Percentiles rank a stretch among this genome's conserved stretches.
Evolutionary conservation across 1,140 invertebrate genomes (phyloP).

Genomic region (Scaptomyza hsui): DNA sequence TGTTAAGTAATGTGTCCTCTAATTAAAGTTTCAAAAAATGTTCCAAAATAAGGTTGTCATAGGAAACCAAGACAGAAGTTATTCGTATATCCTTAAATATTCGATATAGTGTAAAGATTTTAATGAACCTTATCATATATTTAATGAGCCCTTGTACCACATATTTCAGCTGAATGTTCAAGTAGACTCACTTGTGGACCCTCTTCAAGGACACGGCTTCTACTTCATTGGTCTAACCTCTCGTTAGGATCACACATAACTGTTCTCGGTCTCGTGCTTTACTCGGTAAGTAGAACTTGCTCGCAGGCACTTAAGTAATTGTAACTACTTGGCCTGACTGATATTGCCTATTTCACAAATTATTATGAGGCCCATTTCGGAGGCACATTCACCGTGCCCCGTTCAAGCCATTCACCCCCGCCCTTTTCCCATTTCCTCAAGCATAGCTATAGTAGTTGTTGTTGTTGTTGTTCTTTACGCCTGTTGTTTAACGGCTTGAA

Average conservation of each 20-base stretch:
- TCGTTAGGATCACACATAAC: slow-evolving; percentile 7
- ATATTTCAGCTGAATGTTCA: not conserved
- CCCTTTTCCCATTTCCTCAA: slow-evolving; percentile 10
- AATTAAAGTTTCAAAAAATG: no score
- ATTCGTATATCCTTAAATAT: no score
- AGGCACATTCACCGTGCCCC: slow-evolving; percentile 61
- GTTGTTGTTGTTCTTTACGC: slow-evolving; percentile 60
- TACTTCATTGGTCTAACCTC: not conserved
- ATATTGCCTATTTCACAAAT: slow-evolving; percentile 82
- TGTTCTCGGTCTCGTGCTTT: slow-evolving; percentile 2
- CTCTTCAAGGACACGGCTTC: not conserved
- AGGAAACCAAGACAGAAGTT: no score
- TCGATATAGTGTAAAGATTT: no score
- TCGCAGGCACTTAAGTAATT: slow-evolving; percentile 78
- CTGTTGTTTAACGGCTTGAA: slow-evolving; percentile 81
- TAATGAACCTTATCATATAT: no score
- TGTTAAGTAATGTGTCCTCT: no score
- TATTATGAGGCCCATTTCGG: slow-evolving; percentile 78
- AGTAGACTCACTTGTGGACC: no score
- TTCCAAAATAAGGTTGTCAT: no score
- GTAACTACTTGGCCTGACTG: slow-evolving; percentile 78
- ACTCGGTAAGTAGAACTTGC: slow-evolving; percentile 30
- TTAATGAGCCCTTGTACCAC: not conserved
- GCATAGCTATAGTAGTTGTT: slow-evolving; percentile 38
- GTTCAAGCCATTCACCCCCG: slow-evolving; percentile 15